These are phyloP conservation scores for Luperina testacea DNA, from an alignment of 2,888 invertebrate genomes.

Conservation along the genomic window DNA sequence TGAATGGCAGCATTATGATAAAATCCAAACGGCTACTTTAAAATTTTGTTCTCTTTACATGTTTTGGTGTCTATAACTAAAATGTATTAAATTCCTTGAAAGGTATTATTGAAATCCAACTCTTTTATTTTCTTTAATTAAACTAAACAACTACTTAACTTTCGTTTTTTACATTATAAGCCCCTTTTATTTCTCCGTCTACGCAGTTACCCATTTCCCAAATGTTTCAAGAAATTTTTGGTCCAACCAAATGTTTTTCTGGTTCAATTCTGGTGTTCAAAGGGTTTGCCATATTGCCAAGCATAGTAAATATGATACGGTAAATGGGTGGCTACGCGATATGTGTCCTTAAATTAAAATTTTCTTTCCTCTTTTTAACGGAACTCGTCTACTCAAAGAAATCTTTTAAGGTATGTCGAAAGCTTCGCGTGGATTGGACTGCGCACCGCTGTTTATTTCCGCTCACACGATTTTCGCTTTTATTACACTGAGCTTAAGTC, in stretches of 20 bases:
- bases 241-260: background rate
- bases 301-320: background rate
- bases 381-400: constrained; percentile 88
- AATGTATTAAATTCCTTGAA: constrained; percentile 31
- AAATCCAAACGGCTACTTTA: constrained; percentile 25
- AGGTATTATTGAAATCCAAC: constrained; percentile 6
- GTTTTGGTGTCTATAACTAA: constrained; percentile 56
- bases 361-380: constrained; percentile 86
- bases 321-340: constrained; percentile 60
- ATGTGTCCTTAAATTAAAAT: constrained; percentile 75
- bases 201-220: constrained; percentile 57
- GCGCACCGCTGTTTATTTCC: constrained; percentile 79
- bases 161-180: constrained; percentile 37
- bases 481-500: constrained; percentile 78
- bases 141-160: constrained; percentile 32
- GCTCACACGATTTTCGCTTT: constrained; percentile 83
- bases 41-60: constrained; percentile 6
- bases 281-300: background rate
- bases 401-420: constrained; percentile 89
- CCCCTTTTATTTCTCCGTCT: constrained; percentile 48
- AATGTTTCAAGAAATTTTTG: background rate
- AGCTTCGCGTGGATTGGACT: constrained; percentile 81
- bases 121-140: constrained; percentile 33
- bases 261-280: background rate
- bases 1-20: constrained; percentile 42